Evolutionary conservation across 2,888 invertebrate genomes (phyloP).

Genomic region (Hirudinaria manillensis): DNA sequence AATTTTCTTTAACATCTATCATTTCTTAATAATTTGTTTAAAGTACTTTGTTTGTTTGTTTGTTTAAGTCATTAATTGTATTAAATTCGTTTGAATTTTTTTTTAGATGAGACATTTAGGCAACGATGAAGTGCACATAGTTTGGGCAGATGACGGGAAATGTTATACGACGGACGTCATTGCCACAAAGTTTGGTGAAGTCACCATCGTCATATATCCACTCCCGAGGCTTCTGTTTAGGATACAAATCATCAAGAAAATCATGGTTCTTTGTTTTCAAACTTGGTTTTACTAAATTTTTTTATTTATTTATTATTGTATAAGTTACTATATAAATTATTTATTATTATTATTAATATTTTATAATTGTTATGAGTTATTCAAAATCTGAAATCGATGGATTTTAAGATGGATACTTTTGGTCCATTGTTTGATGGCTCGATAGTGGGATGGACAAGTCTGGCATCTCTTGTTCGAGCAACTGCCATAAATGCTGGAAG

Average conservation of each 20-base stretch:
- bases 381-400: neutral
- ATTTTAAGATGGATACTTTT: slow-evolving; percentile 60
- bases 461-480: slow-evolving; percentile 79
- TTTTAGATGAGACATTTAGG: slow-evolving; percentile 81
- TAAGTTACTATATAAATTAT: no score
- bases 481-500: slow-evolving; percentile 87
- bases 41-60: neutral
- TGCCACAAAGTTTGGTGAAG: slow-evolving; percentile 98
- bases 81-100: neutral
- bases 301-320: no score
- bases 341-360: neutral
- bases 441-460: slow-evolving; percentile 65
- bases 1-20: no score
- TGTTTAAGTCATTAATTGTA: neutral
- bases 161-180: slow-evolving; percentile 92
- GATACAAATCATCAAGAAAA: slow-evolving; percentile 78
- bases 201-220: slow-evolving; percentile 91
- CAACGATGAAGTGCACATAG: slow-evolving; percentile 96
- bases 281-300: neutral
- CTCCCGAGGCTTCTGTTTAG: slow-evolving; percentile 74
- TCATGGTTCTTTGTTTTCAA: slow-evolving; percentile 62
- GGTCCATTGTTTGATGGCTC: slow-evolving; percentile 92
- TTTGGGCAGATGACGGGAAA: slow-evolving; percentile 94
- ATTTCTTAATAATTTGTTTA: neutral
- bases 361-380: neutral